Base-by-base conservation (phyloP, 2,797 vertebrate species). In the Clarias fuscus region DNA sequence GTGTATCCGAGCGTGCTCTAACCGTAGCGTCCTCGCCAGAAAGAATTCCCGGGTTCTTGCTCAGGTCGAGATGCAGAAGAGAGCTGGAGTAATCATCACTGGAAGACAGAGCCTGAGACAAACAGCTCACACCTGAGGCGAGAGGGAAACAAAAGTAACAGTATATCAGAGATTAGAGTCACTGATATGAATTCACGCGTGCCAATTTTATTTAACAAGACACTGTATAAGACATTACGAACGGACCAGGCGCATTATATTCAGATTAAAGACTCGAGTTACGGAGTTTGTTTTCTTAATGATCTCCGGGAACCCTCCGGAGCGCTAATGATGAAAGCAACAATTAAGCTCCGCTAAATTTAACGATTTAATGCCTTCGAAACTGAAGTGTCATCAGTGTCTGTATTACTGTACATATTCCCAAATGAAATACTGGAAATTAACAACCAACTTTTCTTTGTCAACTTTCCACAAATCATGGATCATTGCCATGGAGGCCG, bases 51-150 rank as follows among this genome's bases (percentile, higher is more conserved):
- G 97, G 96, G 90, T 98, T 98, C 92, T 96, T 97, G 93, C 97
- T 98, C 84, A 98, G 94, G 92, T 97, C 96, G 92, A 98, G 95
- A 89, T 97, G 96, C 84, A 96, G 95, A 80, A 98, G 95, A 77
- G 97, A 97, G 87, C 95, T 97, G 91, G 96, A 96, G 91, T 97
- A 97, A 89, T 97, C 96, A 0, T 97, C 96, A 89, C 95, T 97
- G 84, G 96, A 96, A 86, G 96, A 96, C 71, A 98, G 93, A 0
- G 96, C 96, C 94, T 98, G 97, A 88, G 96, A 97, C 90, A 98
- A 93, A 56, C 96, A 95, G 48, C 96, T 94, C 82, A 97, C 95
- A 77, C 96, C 96, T 97, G 92, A 87, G 88, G 90, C 75, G 22
- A 59, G 30, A 83, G 61, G 13, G 37, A 33, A 8, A n/a, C 20